Evolutionary conservation across 2,113 vertebrate genomes (phyloP).

Genomic region (Pipra filicauda): DNA sequence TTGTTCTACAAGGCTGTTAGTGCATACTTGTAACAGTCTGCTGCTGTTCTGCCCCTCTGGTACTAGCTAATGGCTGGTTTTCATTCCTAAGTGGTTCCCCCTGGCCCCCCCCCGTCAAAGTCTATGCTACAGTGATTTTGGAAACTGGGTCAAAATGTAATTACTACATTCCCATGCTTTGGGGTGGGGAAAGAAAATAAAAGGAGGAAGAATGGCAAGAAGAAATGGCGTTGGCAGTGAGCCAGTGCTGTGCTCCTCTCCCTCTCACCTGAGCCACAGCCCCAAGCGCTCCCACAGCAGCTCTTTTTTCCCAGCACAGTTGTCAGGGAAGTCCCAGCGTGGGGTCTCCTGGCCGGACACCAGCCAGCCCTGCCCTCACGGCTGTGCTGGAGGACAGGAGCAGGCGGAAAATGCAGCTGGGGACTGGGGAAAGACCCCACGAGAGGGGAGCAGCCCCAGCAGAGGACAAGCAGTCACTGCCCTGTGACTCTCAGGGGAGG

Average conservation of each 20-base stretch:
- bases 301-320: background rate
- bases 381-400: background rate
- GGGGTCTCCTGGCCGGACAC: background rate
- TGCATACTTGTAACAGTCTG: background rate
- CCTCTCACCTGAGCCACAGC: background rate
- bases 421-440: too few species aligned
- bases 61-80: background rate
- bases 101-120: background rate
- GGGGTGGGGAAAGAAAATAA: background rate
- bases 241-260: background rate
- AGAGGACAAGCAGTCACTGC: background rate
- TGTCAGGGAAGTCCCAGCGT: accelerated
- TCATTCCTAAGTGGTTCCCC: background rate
- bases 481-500: background rate
- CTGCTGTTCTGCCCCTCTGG: background rate
- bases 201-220: conserved; percentile 18
- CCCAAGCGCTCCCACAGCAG: background rate
- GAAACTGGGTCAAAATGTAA: conserved; percentile 43
- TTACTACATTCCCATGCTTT: conserved; percentile 44
- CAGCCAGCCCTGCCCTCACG: background rate
- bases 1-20: background rate
- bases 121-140: conserved; percentile 30
- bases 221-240: background rate
- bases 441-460: accelerated
- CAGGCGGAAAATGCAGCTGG: too few species aligned